Evolutionary conservation across 2,113 vertebrate species (phyloP), one percentile per base, ranked within the genome.

Genomic region (Muscicapa adusta): DNA sequence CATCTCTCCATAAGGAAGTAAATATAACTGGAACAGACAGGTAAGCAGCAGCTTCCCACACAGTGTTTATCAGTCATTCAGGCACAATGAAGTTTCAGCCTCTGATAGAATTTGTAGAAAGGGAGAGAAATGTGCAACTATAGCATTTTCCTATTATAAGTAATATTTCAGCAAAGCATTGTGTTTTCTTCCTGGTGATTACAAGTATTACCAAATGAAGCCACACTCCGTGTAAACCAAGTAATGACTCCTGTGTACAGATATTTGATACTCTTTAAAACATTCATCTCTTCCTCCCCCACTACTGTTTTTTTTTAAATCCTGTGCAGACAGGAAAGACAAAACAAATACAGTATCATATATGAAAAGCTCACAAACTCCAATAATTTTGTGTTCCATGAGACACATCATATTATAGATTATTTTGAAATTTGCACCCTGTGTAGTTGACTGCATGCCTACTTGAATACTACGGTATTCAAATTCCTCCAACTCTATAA

Each of bases 1-100:
- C 91, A 90, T 72, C 68, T 90, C 89, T 86, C 84, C 85, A 78
- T 80, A 95, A 94, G 88, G 94, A 96, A 97, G 83, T 75, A 34
- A 96, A 71, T 43, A 25, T 26, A 83, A 94, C 60, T 91, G 60
- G 82, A 94, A 93, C n/a, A 93, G 94, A 84, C 71, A 93, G 85
- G 92, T 91, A 94, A 85, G 75, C 48, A 66, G 74, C 78, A 86
- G 40, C 79, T 86, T 80, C 88, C 93, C 67, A 94, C 85, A 84
- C 72, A 66, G 31, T 3, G 3, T 79, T 87, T 67, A 87, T 42
- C 65, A 62, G 48, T 61, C 48, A 45, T 29, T 71, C 26, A 54
- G 85, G 51, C 65, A 63, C 51, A 86, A 47, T 38, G 23, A 85
- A 82, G 88, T 56, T 83, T 31, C 63, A 83, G 62, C 23, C 54